Evolutionary conservation across 2,797 vertebrate genomes (phyloP), one percentile per base, ranked within the genome.

Genomic region (Phyllotis vaccarum): DNA sequence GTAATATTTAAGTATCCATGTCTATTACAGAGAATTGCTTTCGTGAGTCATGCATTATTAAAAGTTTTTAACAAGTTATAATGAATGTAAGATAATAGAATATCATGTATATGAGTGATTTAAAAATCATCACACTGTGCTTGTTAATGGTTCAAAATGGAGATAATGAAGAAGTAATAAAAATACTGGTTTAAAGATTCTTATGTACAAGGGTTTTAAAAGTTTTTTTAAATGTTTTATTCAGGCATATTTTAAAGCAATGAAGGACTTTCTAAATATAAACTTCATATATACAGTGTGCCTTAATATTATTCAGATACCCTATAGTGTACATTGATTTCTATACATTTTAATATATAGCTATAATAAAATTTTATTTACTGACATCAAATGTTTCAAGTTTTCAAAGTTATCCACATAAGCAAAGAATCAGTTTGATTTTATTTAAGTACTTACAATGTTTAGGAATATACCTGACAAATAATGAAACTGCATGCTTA

Each of bases 1-100:
- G 95, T 93, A 97, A 97, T 98, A 97, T 96, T 97, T 97, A 98
- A 97, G 62, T 96, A 95, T 96, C 81, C 91, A 27, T 95, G 27
- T 96, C 95, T 97, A 96, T 97, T 96, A 97, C 82, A 37, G 81
- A 60, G 91, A 96, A 95, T 81, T 96, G 96, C 96, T 94, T 97
- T 97, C 95, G 96, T 54, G 85, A 96, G 64, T 95, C 88, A 96
- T 97, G 91, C 76, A 97, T 96, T 97, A 97, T 96, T 97, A 96
- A 98, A 96, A 97, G 68, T 96, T 97, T 96, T 97, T 97, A 97
- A 97, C 97, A 97, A 96, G 91, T 97, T 97, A 76, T 95, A 98
- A 97, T 96, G 90, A 93, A 92, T 97, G 87, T 96, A 97, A 95
- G 90, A 96, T 97, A 96, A 95, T 95, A 96, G 81, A 96, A 76